These are phyloP conservation scores for Chelonia mydas DNA, from an alignment of 2,797 vertebrate genomes.

Conservation along the genomic window DNA sequence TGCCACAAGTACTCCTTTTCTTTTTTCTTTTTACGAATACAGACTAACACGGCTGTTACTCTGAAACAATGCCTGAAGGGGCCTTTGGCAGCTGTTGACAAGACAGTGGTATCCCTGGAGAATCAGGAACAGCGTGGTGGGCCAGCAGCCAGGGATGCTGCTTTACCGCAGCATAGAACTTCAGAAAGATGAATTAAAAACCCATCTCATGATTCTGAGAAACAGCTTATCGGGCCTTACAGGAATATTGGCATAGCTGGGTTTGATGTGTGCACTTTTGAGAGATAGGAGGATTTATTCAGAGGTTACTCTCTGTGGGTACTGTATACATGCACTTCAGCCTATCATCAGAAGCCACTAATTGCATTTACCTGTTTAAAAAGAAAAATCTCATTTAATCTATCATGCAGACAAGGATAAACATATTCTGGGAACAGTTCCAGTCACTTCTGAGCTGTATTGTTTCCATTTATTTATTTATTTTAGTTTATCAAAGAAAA, in stretches of 20 bases:
- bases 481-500: constrained; percentile 54
- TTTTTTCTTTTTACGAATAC: no score
- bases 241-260: neutral
- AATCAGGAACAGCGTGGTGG: neutral
- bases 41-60: no score
- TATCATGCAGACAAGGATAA: constrained; percentile 57
- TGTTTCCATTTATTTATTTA: neutral
- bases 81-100: neutral
- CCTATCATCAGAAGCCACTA: constrained; percentile 54
- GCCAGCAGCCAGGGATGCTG: neutral
- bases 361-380: constrained; percentile 73
- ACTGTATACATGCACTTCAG: neutral
- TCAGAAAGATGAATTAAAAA: neutral
- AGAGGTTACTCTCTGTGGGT: neutral
- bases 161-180: neutral
- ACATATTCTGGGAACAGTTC: constrained; percentile 71
- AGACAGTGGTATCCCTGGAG: no score
- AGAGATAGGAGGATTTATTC: constrained; percentile 19
- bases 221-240: neutral
- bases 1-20: no score
- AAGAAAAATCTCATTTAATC: constrained; percentile 74
- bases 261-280: neutral
- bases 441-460: constrained; percentile 65
- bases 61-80: neutral
- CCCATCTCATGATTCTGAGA: neutral